These are phyloP conservation scores for Emydocephalus ijimae DNA, from an alignment of 2,113 vertebrate genomes.

Conservation along the genomic window DNA sequence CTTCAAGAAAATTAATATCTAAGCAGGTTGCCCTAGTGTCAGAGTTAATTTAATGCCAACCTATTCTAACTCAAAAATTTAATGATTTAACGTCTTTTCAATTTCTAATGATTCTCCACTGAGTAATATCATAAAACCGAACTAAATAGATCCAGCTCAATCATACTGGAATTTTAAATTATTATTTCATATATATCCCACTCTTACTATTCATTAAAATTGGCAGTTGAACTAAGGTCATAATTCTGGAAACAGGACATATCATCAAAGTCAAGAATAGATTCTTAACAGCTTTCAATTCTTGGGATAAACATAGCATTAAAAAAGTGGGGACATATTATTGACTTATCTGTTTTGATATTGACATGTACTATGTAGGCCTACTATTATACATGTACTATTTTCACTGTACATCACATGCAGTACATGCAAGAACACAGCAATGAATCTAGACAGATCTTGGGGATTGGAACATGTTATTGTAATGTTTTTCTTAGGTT, in stretches of 20 bases:
- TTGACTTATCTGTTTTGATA: not conserved
- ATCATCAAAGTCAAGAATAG: not conserved
- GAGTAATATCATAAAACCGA: constrained; percentile 7
- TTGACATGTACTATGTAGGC: not conserved
- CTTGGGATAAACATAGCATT: not conserved
- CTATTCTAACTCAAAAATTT: constrained; percentile 43
- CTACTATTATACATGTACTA: not conserved
- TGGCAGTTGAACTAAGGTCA: not conserved
- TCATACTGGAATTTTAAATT: not conserved
- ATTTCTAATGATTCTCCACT: constrained; percentile 9
- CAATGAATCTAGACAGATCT: not conserved
- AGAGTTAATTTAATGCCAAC: constrained; percentile 49
- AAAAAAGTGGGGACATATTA: not conserved
- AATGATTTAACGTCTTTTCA: constrained; percentile 34
- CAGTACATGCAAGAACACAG: not conserved
- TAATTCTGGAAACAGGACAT: not conserved
- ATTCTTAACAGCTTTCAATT: too few relatives aligned
- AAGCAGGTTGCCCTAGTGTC: constrained; percentile 26
- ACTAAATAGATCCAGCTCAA: not conserved
- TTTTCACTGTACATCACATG: not conserved
- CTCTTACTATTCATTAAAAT: not conserved
- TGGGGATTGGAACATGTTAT: not conserved
- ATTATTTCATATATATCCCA: not conserved
- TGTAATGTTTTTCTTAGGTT: not conserved
- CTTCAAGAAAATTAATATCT: constrained; percentile 44